Evolutionary conservation across 2,888 invertebrate species (phyloP).

Genomic region (Phasia obesa): DNA sequence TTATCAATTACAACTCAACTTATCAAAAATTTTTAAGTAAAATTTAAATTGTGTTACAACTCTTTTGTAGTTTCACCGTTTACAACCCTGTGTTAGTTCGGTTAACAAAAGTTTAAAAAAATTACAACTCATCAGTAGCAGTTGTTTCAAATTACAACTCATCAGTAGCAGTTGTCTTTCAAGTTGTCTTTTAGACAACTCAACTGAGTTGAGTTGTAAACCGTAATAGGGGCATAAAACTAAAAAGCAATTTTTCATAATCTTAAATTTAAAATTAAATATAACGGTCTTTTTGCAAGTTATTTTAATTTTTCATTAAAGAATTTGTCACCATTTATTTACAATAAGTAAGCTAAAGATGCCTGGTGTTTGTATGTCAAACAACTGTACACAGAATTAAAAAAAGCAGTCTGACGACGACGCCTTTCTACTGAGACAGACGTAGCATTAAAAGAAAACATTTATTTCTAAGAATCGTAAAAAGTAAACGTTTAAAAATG

Average conservation of each 20-base stretch:
- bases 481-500: constrained; percentile 27
- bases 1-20: too few species aligned
- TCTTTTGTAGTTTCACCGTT: too few species aligned
- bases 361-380: constrained; percentile 20
- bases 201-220: too few species aligned
- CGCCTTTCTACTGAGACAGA: constrained; percentile 20
- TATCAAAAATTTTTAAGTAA: too few species aligned
- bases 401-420: constrained; percentile 9
- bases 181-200: too few species aligned
- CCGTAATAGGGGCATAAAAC: too few species aligned
- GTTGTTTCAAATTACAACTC: too few species aligned
- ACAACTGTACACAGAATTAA: constrained; percentile 7
- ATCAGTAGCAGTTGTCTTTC: too few species aligned
- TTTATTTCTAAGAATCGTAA: constrained; percentile 23
- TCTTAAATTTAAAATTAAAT: constrained; percentile 1
- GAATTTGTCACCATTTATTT: background rate
- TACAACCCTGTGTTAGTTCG: too few species aligned
- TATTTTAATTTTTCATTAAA: background rate
- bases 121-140: too few species aligned
- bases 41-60: too few species aligned
- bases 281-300: constrained; percentile 2
- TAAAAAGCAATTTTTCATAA: background rate
- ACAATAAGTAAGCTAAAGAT: background rate
- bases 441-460: background rate
- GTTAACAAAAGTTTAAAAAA: too few species aligned